Conservation (phyloP, 2,797 vertebrate genomes). For the Hippocampus kuda region DNA sequence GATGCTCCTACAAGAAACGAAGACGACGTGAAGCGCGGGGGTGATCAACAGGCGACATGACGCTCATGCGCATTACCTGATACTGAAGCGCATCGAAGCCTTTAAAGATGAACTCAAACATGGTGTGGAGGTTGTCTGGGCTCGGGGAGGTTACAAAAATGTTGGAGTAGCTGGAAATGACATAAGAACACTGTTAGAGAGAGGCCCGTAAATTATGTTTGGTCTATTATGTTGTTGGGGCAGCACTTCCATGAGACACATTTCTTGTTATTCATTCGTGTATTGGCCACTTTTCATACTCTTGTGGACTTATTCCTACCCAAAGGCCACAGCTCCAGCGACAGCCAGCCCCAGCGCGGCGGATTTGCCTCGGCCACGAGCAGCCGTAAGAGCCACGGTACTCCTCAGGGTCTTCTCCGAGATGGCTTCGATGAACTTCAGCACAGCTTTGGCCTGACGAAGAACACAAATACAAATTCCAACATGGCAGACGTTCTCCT, state of each 20-base stretch:
- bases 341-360: slow-evolving; percentile 90
- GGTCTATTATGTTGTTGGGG: neutral
- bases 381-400: slow-evolving; percentile 88
- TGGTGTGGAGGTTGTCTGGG: slow-evolving; percentile 93
- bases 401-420: slow-evolving; percentile 94
- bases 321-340: slow-evolving; percentile 90
- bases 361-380: slow-evolving; percentile 91
- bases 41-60: neutral
- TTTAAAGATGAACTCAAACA: slow-evolving; percentile 98
- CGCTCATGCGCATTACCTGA: slow-evolving; percentile 67
- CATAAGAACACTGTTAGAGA: neutral
- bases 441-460: slow-evolving; percentile 80
- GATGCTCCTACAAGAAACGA: slow-evolving; percentile 75
- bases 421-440: slow-evolving; percentile 94
- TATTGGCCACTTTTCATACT: neutral
- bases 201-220: neutral
- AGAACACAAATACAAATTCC: neutral
- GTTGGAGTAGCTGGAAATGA: slow-evolving; percentile 84
- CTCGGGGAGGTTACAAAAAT: slow-evolving; percentile 97
- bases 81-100: slow-evolving; percentile 93
- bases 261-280: neutral
- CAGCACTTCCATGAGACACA: neutral
- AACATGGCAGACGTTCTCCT: neutral
- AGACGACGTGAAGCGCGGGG: neutral
- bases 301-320: slow-evolving; percentile 59